A percentile compares a stretch with the other conserved stretches of the same genome.
These are phyloP conservation scores for Chamaetylas fuelleborni DNA, from an alignment of 2,113 vertebrate species.

Conservation along the genomic window DNA sequence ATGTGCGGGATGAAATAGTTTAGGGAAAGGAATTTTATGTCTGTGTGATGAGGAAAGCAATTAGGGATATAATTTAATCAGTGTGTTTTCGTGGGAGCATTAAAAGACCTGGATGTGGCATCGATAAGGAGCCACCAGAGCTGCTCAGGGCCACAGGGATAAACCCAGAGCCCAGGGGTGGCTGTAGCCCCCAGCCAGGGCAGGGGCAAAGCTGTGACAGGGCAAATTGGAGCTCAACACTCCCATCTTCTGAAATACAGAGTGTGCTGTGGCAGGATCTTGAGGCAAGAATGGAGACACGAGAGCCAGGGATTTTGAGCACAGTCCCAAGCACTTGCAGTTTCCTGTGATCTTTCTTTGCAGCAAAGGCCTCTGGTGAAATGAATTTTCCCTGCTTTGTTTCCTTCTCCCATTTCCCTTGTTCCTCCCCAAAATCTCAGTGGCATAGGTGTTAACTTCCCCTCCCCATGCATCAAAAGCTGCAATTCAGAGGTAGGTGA, in stretches of 20 bases:
- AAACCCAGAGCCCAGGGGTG: not conserved
- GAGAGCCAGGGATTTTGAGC: not conserved
- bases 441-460: not conserved
- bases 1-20: not conserved
- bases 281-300: not conserved
- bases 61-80: conserved; percentile 45
- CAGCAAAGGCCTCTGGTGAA: not conserved
- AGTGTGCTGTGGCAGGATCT: not conserved
- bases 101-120: not conserved
- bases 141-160: not conserved
- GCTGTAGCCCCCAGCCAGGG: not conserved
- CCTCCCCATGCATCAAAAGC: not conserved
- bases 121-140: not conserved
- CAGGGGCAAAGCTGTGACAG: not conserved
- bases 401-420: not conserved
- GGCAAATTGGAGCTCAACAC: not conserved
- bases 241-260: not conserved
- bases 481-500: not conserved
- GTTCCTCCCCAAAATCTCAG: not conserved
- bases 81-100: not conserved
- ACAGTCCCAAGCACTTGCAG: not conserved
- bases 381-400: not conserved
- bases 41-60: not conserved
- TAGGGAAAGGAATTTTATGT: not conserved
- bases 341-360: not conserved